phyloP scores from a whole-genome alignment of 2,888 invertebrate species.

The Conchocele bisecta region DNA sequence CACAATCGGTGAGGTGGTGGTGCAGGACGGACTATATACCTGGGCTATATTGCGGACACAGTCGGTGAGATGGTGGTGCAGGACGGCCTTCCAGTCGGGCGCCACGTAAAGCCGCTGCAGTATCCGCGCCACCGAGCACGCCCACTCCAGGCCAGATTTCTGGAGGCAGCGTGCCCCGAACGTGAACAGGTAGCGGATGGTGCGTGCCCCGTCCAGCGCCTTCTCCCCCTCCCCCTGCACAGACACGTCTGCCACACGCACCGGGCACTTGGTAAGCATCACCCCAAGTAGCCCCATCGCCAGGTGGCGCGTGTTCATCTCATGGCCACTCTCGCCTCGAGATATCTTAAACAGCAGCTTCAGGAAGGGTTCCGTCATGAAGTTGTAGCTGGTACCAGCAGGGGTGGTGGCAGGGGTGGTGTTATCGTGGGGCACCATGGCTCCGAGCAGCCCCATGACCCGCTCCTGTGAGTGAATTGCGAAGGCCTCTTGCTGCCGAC shows the following conservation, averaged over 20 bases:
- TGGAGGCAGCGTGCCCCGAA: conserved; percentile 78
- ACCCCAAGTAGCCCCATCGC: conserved; percentile 80
- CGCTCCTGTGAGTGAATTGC: conserved; percentile 81
- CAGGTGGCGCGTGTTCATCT: conserved; percentile 79
- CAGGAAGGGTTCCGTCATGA: conserved; percentile 77
- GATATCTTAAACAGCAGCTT: conserved; percentile 77
- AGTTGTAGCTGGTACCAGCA: conserved; percentile 65
- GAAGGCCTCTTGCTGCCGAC: conserved; percentile 78
- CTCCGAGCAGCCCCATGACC: conserved; percentile 81
- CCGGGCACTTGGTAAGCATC: conserved; percentile 74
- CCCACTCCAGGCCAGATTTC: conserved; percentile 80
- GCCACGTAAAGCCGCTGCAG: conserved; percentile 75
- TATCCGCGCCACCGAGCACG: conserved; percentile 79
- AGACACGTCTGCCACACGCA: too few species aligned
- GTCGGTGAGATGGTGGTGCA: conserved; percentile 73
- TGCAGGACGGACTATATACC: too few species aligned
- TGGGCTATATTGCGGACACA: conserved; percentile 67
- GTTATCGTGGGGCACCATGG: conserved; percentile 68
- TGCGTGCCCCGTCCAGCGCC: conserved; percentile 56
- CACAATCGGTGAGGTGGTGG: too few species aligned
- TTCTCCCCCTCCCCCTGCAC: too few species aligned
- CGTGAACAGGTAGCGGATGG: conserved; percentile 76
- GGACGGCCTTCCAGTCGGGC: conserved; percentile 71
- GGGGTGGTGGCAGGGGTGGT: conserved; percentile 54
- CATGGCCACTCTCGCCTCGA: conserved; percentile 79